Percentiles rank a stretch among this genome's conserved stretches.
Evolutionary conservation across 1,140 invertebrate genomes (phyloP).

Genomic region (Polypedilum pembai): DNA sequence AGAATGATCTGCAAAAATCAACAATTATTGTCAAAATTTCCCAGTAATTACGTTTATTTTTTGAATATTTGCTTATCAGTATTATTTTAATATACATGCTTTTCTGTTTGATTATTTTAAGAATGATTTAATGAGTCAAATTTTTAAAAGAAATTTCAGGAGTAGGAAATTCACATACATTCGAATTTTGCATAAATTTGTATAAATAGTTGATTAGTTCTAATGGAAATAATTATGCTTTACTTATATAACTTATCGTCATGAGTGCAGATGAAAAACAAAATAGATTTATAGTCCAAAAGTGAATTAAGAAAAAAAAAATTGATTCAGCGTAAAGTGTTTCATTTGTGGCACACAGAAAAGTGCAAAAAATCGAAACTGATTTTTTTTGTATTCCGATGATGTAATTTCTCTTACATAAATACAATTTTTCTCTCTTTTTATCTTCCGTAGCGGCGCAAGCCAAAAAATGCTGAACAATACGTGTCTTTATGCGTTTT

Average conservation of each 20-base stretch:
- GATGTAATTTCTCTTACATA: slow-evolving; percentile 25
- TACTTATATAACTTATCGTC: background rate
- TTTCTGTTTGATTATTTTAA: no score
- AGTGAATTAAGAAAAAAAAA: background rate
- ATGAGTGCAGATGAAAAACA: background rate
- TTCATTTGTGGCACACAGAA: background rate
- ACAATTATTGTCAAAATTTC: no score
- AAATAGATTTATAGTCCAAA: background rate
- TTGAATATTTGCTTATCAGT: no score
- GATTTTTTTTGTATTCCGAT: slow-evolving; percentile 7
- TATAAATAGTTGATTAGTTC: no score
- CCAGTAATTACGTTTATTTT: no score
- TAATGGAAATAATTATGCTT: background rate
- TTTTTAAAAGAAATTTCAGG: no score
- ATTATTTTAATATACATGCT: no score
- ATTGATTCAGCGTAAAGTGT: background rate
- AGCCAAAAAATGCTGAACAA: background rate
- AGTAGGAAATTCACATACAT: no score
- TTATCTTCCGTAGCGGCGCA: background rate
- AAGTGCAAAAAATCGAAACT: slow-evolving; percentile 27
- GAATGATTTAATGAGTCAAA: no score
- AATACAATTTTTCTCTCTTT: background rate
- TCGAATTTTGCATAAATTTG: no score
- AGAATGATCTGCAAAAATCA: no score
- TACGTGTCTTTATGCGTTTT: background rate